Conservation (phyloP, 2,113 vertebrate species). For the Elachura formosa region DNA sequence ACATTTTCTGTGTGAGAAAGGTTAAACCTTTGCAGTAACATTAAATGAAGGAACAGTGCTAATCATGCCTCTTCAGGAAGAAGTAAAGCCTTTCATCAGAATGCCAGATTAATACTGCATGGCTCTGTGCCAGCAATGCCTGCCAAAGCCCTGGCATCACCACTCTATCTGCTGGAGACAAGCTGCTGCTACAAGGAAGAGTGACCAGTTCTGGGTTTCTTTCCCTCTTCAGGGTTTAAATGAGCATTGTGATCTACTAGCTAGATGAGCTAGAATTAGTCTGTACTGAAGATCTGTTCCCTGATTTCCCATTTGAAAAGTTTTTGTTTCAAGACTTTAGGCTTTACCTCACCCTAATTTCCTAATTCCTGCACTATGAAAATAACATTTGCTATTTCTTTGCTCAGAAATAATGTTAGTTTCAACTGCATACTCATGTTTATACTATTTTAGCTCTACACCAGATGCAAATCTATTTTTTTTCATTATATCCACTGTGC, state of each 20-base stretch:
- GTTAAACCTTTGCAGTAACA: not conserved
- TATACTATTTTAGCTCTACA: not conserved
- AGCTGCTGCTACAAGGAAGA: not conserved
- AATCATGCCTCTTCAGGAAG: not conserved
- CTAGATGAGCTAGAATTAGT: not conserved
- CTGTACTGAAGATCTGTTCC: not conserved
- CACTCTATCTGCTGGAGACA: not conserved
- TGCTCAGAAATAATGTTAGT: not conserved
- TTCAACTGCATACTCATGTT: not conserved
- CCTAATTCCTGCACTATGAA: not conserved
- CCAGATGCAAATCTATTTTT: not conserved
- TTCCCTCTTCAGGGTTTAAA: not conserved
- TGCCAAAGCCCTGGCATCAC: not conserved
- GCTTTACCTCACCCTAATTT: not conserved
- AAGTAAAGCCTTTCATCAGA: not conserved
- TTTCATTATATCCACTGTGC: not conserved
- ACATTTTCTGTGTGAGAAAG: not conserved
- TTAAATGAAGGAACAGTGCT: not conserved
- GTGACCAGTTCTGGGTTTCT: not conserved
- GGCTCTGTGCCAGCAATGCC: rapidly evolving
- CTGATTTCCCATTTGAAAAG: not conserved
- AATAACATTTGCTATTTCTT: not conserved
- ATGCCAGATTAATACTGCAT: not conserved
- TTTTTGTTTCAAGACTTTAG: not conserved
- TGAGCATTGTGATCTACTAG: not conserved